These are phyloP conservation scores for Trachelus troglodyta DNA, from an alignment of 2,888 invertebrate species.

Conservation along the genomic window DNA sequence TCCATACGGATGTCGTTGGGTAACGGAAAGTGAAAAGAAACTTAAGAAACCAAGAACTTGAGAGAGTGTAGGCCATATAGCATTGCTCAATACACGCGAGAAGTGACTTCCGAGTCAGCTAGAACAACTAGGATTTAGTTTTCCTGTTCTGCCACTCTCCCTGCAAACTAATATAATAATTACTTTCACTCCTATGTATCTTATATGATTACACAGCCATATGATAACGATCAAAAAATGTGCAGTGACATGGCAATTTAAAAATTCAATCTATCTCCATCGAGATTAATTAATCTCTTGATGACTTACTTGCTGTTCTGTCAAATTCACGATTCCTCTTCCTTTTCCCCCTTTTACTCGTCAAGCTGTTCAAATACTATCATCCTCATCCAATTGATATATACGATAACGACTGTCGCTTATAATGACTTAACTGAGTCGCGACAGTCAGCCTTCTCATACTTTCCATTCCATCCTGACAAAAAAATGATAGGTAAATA, in stretches of 20 bases:
- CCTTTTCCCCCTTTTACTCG: neutral
- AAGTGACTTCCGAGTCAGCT: neutral
- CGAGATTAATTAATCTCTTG: neutral
- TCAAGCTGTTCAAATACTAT: neutral
- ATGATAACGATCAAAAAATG: neutral
- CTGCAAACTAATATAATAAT: neutral
- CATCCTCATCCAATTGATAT: neutral
- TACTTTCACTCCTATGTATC: neutral
- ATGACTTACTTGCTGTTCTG: neutral
- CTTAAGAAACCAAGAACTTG: neutral
- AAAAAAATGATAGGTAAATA: neutral
- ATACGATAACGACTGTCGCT: neutral
- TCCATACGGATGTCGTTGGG: neutral
- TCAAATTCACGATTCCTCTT: neutral
- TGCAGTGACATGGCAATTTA: neutral
- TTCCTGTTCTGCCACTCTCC: neutral
- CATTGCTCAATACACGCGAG: neutral
- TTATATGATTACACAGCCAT: neutral
- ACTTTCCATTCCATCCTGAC: neutral
- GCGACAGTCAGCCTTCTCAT: neutral
- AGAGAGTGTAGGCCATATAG: neutral
- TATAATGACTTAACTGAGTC: neutral
- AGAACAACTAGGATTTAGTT: neutral
- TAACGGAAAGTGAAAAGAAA: neutral
- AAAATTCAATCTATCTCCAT: neutral